phyloP scores from a whole-genome alignment of 2,888 invertebrate genomes.

The Sarcophaga variegata region DNA sequence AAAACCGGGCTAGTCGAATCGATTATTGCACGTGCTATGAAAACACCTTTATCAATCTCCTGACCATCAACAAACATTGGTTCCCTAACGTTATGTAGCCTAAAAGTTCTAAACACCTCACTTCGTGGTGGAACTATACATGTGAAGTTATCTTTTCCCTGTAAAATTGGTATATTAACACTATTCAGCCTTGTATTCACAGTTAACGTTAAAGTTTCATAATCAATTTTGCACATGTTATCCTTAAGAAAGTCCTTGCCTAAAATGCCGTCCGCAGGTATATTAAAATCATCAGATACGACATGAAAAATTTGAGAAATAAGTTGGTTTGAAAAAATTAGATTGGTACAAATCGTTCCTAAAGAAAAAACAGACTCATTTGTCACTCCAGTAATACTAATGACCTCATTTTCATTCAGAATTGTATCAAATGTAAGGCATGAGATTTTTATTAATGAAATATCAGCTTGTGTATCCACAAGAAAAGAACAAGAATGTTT shows the following conservation, averaged over 20 bases:
- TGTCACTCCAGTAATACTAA: too few species aligned
- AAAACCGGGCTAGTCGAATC: slow-evolving; percentile 16
- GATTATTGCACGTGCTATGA: slow-evolving; percentile 19
- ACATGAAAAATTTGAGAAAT: slow-evolving; percentile 25
- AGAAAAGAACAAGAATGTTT: slow-evolving; percentile 20
- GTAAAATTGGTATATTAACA: slow-evolving; percentile 4
- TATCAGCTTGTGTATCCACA: slow-evolving; percentile 30
- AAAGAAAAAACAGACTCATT: too few species aligned
- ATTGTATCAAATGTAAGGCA: too few species aligned
- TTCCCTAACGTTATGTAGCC: background rate
- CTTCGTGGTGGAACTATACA: slow-evolving; percentile 27
- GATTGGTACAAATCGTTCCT: background rate
- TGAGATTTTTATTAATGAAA: background rate
- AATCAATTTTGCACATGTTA: slow-evolving; percentile 20
- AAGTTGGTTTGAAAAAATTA: background rate
- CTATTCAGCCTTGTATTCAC: background rate
- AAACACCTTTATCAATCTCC: slow-evolving; percentile 23
- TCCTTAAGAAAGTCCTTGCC: slow-evolving; percentile 16
- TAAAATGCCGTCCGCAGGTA: background rate
- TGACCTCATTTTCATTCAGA: too few species aligned
- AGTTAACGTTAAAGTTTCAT: slow-evolving; percentile 10
- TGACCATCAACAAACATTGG: slow-evolving; percentile 32
- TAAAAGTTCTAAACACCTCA: slow-evolving; percentile 37
- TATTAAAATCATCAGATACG: slow-evolving; percentile 25
- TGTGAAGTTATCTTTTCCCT: slow-evolving; percentile 8